Evolutionary conservation across 1,140 invertebrate species (phyloP), one percentile per base, ranked within the genome.

Genomic region (Geopemphigus sp.): DNA sequence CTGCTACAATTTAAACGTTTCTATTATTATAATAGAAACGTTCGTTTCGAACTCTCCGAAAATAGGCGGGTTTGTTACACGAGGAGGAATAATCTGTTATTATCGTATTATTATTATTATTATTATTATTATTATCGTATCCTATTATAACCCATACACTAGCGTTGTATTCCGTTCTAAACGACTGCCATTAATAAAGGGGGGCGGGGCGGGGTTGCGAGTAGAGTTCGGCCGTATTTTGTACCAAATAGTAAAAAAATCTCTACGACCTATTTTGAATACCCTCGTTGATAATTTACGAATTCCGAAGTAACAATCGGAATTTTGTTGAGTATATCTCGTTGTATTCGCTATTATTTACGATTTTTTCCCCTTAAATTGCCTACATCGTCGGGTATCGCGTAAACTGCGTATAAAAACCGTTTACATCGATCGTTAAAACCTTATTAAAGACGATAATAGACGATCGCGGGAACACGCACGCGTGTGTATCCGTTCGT

Each of bases 11-110:
- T 32, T 8, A 66, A 45, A 39, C 19, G 22, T 32, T n/a, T 64
- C 17, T 64, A 64, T 32, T 64, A 64, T 32, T 64, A 64, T 66
- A 64, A 66, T 66, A 22, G 63, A 66, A 66, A 39, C 32, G n/a
- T 19, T 66, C 39, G 32, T 64, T 39, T 64, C 32, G 19, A 66
- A 39, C 63, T 22, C 19, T 0, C 19, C 32, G 39, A n/a, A 39
- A 45, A 45, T 66, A 66, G 32, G 32, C n/a, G 29, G 63, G 63
- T 66, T 4, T 66, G 19, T 66, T 64, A 66, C 32, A n/a, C 11
- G 29, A n/a, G 26, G 19, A 32, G n/a, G n/a, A 66, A 29, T 19
- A 39, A 17, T 54, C 17, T 17, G 59, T 29, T 66, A 47, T 68
- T 68, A n/a, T n/a, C n/a, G n/a, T n/a, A n/a, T n/a, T n/a, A n/a